These are phyloP conservation scores for Aplidium turbinatum DNA, from an alignment of 23 tunicate genomes.

Conservation along the genomic window DNA sequence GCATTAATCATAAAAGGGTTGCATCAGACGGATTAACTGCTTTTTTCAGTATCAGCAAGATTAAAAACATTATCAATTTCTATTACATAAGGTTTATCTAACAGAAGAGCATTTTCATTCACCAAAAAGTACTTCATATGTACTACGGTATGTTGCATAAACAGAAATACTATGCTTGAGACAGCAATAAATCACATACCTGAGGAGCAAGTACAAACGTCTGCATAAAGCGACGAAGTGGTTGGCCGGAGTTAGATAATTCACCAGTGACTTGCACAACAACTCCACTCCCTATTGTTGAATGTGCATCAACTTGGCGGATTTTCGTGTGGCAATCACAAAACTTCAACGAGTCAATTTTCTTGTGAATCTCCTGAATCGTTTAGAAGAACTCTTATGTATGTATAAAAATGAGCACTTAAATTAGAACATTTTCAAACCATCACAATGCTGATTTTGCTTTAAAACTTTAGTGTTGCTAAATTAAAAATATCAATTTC, in stretches of 20 bases:
- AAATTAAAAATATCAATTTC: not conserved
- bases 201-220: conserved; percentile 98
- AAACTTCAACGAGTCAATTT: conserved; percentile 66
- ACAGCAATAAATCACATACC: conserved; percentile 20
- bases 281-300: conserved; percentile 80
- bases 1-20: not conserved
- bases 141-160: too few relatives aligned
- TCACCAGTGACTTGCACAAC: conserved; percentile 98
- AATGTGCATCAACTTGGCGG: conserved; percentile 91
- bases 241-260: conserved; percentile 72
- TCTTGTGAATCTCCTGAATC: conserved; percentile 80
- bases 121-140: too few relatives aligned
- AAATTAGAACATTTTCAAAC: too few relatives aligned
- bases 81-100: too few relatives aligned
- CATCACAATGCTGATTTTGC: too few relatives aligned
- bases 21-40: not conserved
- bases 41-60: not conserved
- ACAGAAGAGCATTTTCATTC: too few relatives aligned
- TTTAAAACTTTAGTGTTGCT: too few relatives aligned
- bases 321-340: conserved; percentile 90
- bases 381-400: not conserved
- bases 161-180: too few relatives aligned
- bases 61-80: not conserved
- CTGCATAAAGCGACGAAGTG: conserved; percentile 95
- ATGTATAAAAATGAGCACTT: not conserved